Conservation (phyloP, 2,797 vertebrate species). For the Brotogeris chrysoptera region DNA sequence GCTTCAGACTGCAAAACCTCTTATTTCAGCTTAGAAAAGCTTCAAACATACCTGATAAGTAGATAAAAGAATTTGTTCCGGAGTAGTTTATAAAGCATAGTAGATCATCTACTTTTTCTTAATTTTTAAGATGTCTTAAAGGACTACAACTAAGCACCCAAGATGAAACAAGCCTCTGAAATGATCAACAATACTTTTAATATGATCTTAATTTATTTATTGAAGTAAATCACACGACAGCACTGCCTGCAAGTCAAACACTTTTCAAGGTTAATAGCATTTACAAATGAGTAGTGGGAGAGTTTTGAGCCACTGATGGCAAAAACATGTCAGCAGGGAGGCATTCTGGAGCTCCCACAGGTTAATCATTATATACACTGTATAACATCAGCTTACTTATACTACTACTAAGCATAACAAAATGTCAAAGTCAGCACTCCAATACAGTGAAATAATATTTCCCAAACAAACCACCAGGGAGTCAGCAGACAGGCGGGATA, state of each 20-base stretch:
- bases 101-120: background rate
- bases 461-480: background rate
- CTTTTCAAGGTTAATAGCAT: background rate
- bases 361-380: slow-evolving; percentile 41
- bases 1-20: background rate
- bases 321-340: background rate
- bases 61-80: background rate
- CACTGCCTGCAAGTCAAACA: background rate
- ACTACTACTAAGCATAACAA: background rate
- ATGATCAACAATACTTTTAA: background rate
- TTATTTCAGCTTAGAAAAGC: background rate
- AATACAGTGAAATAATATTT: background rate
- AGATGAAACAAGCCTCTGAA: background rate
- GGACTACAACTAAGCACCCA: background rate
- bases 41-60: background rate
- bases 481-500: background rate
- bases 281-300: background rate
- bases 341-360: background rate
- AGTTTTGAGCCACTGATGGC: background rate
- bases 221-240: background rate
- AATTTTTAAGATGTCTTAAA: background rate
- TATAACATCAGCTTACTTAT: background rate
- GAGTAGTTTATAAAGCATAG: background rate
- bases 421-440: background rate
- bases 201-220: background rate